Base-by-base conservation (phyloP, 2,797 vertebrate species). In the Brachymystax lenok region DNA sequence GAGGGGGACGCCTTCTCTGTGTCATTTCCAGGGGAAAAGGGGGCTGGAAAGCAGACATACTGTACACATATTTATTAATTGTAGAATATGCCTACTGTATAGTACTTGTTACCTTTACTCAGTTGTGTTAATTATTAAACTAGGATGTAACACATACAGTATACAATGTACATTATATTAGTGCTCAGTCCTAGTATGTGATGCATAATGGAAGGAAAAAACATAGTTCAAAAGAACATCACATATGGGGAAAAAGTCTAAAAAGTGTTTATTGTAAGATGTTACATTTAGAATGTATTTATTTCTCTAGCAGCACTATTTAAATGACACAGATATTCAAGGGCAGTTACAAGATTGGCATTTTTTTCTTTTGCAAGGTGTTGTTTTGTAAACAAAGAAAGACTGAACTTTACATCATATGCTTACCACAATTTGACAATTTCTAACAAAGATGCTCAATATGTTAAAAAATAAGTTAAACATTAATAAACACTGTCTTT, bases 231-330 rank as follows among this genome's bases (percentile, higher is more conserved):
- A 89, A 92, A 63, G 89, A 88, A 86, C 85, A 79, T 81, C 83
- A 91, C 88, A 86, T 82, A 79, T 90, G 88, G 82, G 82, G 88
- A 91, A 93, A 73, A 83, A 93, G 89, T 94, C 91, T 92, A 91
- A 90, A 90, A 88, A 91, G 90, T 92, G 88, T 94, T 94, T 94
- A 94, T 94, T 94, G 82, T 93, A 89, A 91, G 87, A 90, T 90
- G 88, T 92, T 93, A 94, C 92, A 94, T 91, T 91, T 90, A 92
- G 79, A 75, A 74, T 75, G 56, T 35, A 89, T 91, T 90, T 89
- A 80, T 90, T 89, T 91, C 87, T 92, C 91, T 93, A 94, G 92
- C 94, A 94, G 92, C 92, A 93, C 89, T 91, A 93, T 91, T 92
- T 92, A 87, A 92, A 87, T 92, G 83, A 93, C 89, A 83, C 80